These are phyloP conservation scores for Esox masquinongy DNA, from an alignment of 2,797 vertebrate genomes.

Conservation along the genomic window DNA sequence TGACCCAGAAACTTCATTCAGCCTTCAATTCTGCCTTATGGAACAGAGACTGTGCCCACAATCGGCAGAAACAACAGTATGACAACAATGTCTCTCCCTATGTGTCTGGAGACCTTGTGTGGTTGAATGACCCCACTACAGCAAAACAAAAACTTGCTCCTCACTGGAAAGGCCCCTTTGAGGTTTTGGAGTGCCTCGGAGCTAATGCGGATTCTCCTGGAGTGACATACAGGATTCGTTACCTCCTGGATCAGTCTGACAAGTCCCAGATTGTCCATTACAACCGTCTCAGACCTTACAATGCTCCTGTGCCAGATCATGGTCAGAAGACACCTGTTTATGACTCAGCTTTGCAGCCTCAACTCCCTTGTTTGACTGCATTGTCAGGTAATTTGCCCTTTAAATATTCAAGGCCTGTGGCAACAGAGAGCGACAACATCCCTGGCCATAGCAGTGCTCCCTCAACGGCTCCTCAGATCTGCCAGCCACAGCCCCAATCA, in stretches of 20 bases:
- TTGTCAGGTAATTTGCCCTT: not conserved
- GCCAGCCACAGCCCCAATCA: too few relatives aligned
- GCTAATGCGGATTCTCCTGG: slow-evolving; percentile 24
- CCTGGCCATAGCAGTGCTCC: too few relatives aligned
- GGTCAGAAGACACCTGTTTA: not conserved
- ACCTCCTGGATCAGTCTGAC: slow-evolving; percentile 20
- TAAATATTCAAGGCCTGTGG: not conserved
- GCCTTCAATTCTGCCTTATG: slow-evolving; percentile 18
- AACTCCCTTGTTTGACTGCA: too few relatives aligned
- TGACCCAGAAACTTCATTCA: slow-evolving; percentile 23
- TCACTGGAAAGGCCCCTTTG: slow-evolving; percentile 40
- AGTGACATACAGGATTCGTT: slow-evolving; percentile 29
- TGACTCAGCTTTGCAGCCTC: too few relatives aligned
- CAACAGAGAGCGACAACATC: too few relatives aligned
- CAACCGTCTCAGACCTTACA: slow-evolving; percentile 17
- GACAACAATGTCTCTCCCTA: slow-evolving; percentile 17
- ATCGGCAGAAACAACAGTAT: slow-evolving; percentile 24
- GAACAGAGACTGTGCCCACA: slow-evolving; percentile 22
- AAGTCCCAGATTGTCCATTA: slow-evolving; percentile 29
- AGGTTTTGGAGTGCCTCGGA: slow-evolving; percentile 31
- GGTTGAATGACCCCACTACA: slow-evolving; percentile 36
- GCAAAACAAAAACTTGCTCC: slow-evolving; percentile 25
- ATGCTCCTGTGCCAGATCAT: slow-evolving; percentile 13
- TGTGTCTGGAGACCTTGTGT: slow-evolving; percentile 29
- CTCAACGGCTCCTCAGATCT: too few relatives aligned